phyloP scores from a whole-genome alignment of 2,888 invertebrate species.

The Pogonocherus hispidulus region DNA sequence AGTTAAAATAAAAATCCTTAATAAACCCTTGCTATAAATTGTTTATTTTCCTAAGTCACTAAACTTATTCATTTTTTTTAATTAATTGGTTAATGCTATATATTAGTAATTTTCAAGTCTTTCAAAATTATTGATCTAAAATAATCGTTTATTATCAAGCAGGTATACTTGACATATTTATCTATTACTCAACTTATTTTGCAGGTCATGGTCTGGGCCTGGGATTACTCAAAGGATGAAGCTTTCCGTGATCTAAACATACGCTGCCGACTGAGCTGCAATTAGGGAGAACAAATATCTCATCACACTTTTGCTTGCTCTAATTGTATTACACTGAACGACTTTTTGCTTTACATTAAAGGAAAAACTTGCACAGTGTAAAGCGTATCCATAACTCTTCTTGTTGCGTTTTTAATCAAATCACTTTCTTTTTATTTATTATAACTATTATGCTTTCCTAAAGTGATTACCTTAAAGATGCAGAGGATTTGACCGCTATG shows the following conservation, averaged over 20 bases:
- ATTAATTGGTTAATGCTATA: too few species aligned
- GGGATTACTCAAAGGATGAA: conserved; percentile 50
- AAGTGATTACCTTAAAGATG: conserved; percentile 40
- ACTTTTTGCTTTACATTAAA: conserved; percentile 48
- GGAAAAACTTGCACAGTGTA: conserved; percentile 41
- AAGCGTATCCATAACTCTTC: conserved; percentile 36
- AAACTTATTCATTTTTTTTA: too few species aligned
- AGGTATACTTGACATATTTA: too few species aligned
- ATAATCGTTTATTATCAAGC: too few species aligned
- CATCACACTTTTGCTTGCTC: conserved; percentile 24
- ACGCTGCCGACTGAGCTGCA: conserved; percentile 39
- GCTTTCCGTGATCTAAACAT: conserved; percentile 7
- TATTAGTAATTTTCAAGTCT: too few species aligned
- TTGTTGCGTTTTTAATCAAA: conserved; percentile 27
- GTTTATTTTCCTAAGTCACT: too few species aligned
- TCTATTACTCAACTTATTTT: too few species aligned
- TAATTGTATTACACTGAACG: conserved; percentile 45
- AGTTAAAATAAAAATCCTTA: too few species aligned
- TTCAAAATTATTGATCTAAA: too few species aligned
- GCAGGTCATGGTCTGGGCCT: conserved; percentile 49
- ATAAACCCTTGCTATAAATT: too few species aligned
- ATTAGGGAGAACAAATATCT: conserved; percentile 31
- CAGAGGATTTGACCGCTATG: conserved; percentile 55
- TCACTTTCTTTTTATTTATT: conserved; percentile 44
- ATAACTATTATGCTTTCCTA: conserved; percentile 41